A percentile compares a stretch with the other conserved stretches of the same genome.
phyloP scores from a whole-genome alignment of 2,113 vertebrate genomes.

The Bombycilla garrulus region DNA sequence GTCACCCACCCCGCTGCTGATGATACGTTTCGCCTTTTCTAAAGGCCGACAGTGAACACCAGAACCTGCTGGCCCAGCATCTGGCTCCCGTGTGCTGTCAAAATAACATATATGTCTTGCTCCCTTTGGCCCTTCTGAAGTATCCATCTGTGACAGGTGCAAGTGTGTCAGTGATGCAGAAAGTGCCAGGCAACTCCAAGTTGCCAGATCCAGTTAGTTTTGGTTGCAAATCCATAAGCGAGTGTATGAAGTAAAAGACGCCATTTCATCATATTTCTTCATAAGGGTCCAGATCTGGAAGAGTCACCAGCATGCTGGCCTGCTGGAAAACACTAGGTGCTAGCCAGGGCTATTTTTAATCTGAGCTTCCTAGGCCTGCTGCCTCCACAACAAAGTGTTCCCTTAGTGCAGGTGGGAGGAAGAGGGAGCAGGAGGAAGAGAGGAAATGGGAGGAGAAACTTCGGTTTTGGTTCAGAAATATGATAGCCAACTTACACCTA shows the following conservation, averaged over 20 bases:
- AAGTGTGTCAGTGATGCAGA: background rate
- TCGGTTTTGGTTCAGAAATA: background rate
- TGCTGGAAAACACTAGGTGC: background rate
- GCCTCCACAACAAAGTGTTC: background rate
- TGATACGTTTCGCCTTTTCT: background rate
- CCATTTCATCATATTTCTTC: background rate
- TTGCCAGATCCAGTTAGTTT: background rate
- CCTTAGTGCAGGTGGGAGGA: background rate
- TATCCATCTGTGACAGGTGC: background rate
- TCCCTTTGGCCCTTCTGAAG: background rate
- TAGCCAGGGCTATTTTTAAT: background rate
- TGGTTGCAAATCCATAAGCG: background rate
- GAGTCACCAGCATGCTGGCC: background rate
- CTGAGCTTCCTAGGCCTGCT: background rate
- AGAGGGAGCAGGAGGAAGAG: background rate
- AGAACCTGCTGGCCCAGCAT: background rate
- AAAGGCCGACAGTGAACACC: background rate
- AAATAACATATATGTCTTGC: background rate
- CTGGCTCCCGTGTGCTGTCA: background rate
- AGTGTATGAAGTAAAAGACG: background rate
- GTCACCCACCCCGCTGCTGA: background rate
- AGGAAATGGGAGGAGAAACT: background rate
- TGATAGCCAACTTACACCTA: background rate
- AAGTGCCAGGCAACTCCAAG: background rate
- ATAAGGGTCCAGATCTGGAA: background rate